Evolutionary conservation across 2,888 invertebrate species (phyloP).

Genomic region (Acronicta alni): DNA sequence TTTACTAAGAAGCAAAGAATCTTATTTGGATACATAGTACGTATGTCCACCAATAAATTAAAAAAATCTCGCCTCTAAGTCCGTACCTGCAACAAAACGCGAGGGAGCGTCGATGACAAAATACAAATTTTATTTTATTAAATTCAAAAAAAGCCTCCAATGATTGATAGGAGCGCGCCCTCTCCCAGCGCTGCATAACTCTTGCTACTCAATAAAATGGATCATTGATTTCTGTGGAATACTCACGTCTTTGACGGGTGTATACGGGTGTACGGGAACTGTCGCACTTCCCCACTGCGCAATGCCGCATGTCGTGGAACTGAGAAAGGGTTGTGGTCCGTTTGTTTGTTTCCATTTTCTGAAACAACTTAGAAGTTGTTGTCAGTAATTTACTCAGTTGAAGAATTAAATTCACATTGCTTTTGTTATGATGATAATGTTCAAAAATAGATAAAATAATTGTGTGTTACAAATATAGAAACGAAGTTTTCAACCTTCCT

Average conservation of each 20-base stretch:
- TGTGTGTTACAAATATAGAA: too few relatives aligned
- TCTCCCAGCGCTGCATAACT: constrained; percentile 78
- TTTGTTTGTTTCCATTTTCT: neutral
- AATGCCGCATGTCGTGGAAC: constrained; percentile 26
- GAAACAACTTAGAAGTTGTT: neutral
- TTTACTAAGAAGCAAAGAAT: too few relatives aligned
- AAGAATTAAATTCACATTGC: too few relatives aligned
- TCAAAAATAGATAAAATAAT: too few relatives aligned
- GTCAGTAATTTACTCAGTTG: too few relatives aligned
- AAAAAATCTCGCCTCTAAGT: constrained; percentile 50
- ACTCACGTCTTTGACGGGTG: constrained; percentile 48
- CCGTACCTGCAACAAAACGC: constrained; percentile 76
- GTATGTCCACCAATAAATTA: too few relatives aligned
- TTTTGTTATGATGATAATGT: too few relatives aligned
- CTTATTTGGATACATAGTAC: too few relatives aligned
- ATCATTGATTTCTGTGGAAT: constrained; percentile 74
- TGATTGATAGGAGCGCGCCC: constrained; percentile 89
- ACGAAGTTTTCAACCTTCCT: too few relatives aligned
- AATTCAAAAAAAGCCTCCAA: constrained; percentile 89
- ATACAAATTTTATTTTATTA: constrained; percentile 90
- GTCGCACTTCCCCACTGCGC: constrained; percentile 22
- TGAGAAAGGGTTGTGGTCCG: constrained; percentile 17
- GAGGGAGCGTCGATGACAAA: constrained; percentile 88
- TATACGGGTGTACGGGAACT: constrained; percentile 36
- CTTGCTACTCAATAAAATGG: constrained; percentile 86